phyloP scores from a whole-genome alignment of 2,113 vertebrate species.

The Hemiscyllium ocellatum region DNA sequence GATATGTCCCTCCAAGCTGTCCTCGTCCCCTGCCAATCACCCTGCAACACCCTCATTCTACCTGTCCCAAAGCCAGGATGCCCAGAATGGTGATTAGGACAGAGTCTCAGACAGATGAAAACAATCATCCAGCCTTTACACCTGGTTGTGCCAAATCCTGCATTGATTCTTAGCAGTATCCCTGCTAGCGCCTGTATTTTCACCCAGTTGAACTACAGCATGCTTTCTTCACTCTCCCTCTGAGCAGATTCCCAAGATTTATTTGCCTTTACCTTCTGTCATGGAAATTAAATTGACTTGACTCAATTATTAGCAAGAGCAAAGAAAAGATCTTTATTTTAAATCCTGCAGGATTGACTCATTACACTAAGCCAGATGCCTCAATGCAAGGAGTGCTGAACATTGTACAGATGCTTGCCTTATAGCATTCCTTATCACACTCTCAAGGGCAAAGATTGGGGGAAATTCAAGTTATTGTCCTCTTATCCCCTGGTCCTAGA shows the following conservation, averaged over 20 bases:
- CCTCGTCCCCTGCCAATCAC: neutral
- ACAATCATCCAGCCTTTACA: neutral
- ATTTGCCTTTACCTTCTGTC: neutral
- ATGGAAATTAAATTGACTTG: no score
- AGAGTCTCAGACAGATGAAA: neutral
- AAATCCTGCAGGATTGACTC: no score
- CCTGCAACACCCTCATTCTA: neutral
- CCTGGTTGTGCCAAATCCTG: neutral
- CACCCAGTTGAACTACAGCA: neutral
- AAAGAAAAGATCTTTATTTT: no score
- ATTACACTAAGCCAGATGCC: no score
- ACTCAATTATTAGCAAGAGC: no score
- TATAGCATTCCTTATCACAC: no score
- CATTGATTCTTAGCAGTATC: neutral
- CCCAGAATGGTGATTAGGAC: neutral
- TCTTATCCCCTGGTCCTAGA: no score
- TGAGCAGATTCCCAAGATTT: neutral
- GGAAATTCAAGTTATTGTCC: no score
- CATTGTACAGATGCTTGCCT: no score
- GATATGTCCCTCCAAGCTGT: neutral
- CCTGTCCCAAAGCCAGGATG: neutral
- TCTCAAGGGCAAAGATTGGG: no score
- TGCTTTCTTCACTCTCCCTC: neutral
- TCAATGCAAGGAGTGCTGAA: no score
- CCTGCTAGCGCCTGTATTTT: neutral